These are phyloP conservation scores for Scylla paramamosain DNA, from an alignment of 1,140 invertebrate species.

Conservation along the genomic window DNA sequence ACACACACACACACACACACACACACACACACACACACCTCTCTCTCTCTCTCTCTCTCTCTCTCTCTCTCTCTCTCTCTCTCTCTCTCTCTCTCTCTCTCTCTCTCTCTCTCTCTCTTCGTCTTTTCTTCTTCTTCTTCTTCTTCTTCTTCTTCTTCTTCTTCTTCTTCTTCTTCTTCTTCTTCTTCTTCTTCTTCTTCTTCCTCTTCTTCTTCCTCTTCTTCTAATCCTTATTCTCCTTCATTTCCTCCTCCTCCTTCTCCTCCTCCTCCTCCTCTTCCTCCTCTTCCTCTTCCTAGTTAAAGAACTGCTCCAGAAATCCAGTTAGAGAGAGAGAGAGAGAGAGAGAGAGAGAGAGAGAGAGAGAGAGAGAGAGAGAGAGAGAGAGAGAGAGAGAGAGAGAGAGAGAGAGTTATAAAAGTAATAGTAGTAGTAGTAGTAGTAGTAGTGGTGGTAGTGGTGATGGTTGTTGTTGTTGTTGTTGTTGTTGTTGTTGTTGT, in stretches of 20 bases:
- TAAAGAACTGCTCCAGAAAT: background rate
- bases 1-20: no score
- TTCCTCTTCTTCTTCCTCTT: background rate
- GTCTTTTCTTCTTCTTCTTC: background rate
- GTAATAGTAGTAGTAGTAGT: no score
- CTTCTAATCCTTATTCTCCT: background rate
- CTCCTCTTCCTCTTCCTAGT: background rate
- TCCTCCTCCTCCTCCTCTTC: background rate
- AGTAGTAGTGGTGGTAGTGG: no score
- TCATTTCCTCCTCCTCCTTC: background rate
- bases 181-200: background rate
- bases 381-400: conserved; percentile 27
- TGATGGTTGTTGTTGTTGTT: no score
- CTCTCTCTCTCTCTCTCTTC: background rate
- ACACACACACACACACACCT: no score
- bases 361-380: background rate
- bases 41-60: background rate
- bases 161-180: background rate
- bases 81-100: background rate
- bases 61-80: background rate
- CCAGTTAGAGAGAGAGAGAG: background rate
- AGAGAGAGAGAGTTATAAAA: background rate
- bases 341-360: conserved; percentile 31
- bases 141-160: background rate
- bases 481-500: no score